Conservation (phyloP, 2,888 invertebrate species). For the Habrosyne pyritoides region DNA sequence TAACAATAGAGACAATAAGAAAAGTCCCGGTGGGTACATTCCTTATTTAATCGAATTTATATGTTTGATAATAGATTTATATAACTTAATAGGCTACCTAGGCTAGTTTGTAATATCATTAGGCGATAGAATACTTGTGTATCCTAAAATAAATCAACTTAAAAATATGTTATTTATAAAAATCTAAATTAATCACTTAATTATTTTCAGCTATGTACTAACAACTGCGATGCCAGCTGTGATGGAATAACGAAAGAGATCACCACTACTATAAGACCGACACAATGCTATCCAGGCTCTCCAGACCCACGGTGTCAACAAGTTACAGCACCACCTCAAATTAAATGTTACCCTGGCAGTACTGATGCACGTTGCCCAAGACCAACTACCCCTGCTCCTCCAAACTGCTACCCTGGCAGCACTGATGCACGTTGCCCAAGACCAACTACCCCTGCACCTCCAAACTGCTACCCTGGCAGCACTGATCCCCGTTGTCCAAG, state of each 20-base stretch:
- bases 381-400: conserved; percentile 41
- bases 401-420: conserved; percentile 41
- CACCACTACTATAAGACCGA: conserved; percentile 57
- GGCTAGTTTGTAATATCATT: too few relatives aligned
- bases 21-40: too few relatives aligned
- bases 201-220: conserved; percentile 66
- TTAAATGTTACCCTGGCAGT: conserved; percentile 52
- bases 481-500: conserved; percentile 51
- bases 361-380: conserved; percentile 40
- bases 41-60: too few relatives aligned
- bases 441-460: conserved; percentile 42
- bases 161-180: background rate
- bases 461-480: conserved; percentile 53
- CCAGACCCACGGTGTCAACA: conserved; percentile 59
- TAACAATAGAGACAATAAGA: too few relatives aligned
- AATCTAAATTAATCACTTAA: background rate
- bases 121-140: too few relatives aligned
- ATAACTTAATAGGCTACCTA: too few relatives aligned
- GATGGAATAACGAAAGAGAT: conserved; percentile 56
- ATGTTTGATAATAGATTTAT: too few relatives aligned
- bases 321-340: conserved; percentile 43
- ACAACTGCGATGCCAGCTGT: conserved; percentile 68
- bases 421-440: conserved; percentile 45
- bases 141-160: background rate
- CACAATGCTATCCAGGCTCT: conserved; percentile 60